Conservation (phyloP, 2,113 vertebrate genomes). For the Petromus typicus region DNA sequence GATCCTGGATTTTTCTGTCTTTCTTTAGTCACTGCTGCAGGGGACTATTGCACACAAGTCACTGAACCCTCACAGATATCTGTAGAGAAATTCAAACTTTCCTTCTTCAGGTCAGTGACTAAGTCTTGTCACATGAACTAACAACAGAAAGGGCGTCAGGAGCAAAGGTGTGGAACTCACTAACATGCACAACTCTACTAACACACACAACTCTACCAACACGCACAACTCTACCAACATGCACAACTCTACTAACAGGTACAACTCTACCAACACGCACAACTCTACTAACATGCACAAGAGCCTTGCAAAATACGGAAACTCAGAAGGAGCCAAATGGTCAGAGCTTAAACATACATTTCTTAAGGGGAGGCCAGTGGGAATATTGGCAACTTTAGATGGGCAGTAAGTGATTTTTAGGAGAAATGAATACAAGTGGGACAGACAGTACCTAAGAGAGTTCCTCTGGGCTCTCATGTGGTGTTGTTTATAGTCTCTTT, state of each 20-base stretch:
- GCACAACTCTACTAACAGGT: too few relatives aligned
- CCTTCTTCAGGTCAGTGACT: background rate
- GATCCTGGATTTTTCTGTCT: background rate
- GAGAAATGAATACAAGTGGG: background rate
- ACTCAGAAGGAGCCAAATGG: background rate
- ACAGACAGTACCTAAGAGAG: background rate
- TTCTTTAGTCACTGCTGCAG: background rate
- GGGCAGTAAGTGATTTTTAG: background rate
- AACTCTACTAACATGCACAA: too few relatives aligned
- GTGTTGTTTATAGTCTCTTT: background rate
- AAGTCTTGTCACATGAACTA: background rate
- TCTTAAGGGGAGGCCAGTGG: background rate
- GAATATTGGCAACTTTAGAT: background rate
- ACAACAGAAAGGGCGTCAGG: background rate
- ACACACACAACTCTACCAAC: too few relatives aligned
- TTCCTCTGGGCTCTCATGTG: too few relatives aligned
- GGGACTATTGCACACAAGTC: background rate
- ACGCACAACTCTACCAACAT: too few relatives aligned
- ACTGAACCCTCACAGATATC: background rate
- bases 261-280: too few relatives aligned
- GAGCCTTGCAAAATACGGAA: background rate
- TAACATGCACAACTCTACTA: too few relatives aligned
- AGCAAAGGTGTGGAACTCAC: background rate
- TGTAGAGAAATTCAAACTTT: background rate
- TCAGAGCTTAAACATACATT: background rate